Conservation (phyloP, 1,140 invertebrate genomes). For the Drosophila tsacasi region DNA sequence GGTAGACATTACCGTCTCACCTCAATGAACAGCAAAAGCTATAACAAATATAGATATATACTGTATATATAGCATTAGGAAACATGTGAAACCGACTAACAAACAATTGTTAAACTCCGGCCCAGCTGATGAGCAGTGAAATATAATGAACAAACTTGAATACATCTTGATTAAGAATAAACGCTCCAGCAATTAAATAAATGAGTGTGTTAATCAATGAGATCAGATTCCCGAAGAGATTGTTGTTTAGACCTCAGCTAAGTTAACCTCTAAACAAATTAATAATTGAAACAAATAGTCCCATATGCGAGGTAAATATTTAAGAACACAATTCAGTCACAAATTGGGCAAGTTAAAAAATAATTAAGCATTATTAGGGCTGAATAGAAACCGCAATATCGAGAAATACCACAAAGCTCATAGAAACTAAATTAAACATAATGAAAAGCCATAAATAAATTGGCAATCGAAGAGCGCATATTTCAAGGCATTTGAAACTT, state of each 20-base stretch:
- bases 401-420: conserved; percentile 25
- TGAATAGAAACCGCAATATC: conserved; percentile 29
- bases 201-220: conserved; percentile 39
- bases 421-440: conserved; percentile 31
- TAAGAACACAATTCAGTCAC: neutral
- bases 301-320: neutral
- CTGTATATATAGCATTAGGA: conserved; percentile 21
- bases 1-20: conserved; percentile 68
- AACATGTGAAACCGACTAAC: conserved; percentile 43
- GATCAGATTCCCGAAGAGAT: conserved; percentile 33
- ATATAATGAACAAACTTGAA: conserved; percentile 38
- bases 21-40: conserved; percentile 70
- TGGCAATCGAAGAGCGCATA: conserved; percentile 14
- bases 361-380: conserved; percentile 13
- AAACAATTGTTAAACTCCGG: conserved; percentile 44
- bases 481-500: conserved; percentile 34
- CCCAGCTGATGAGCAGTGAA: conserved; percentile 55
- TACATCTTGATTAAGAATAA: conserved; percentile 49
- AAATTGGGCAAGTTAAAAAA: conserved; percentile 9
- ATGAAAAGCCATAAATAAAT: conserved; percentile 59
- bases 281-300: neutral
- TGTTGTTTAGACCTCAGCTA: neutral
- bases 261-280: neutral
- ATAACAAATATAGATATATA: conserved; percentile 27
- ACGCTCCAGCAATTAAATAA: conserved; percentile 39